Base-by-base conservation (phyloP, 2,888 invertebrate genomes). In the Thyatira batis region DNA sequence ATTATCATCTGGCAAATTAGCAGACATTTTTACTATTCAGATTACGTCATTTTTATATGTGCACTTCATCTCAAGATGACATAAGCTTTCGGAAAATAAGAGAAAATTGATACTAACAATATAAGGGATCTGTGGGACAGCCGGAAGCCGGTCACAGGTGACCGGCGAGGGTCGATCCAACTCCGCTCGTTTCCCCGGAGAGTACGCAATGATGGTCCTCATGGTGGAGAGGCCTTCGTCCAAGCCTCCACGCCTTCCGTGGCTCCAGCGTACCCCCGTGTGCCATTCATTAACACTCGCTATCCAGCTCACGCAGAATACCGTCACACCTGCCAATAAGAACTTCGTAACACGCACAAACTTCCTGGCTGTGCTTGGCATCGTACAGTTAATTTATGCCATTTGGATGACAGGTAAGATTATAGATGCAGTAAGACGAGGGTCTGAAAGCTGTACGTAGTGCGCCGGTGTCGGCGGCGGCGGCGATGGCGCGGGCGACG, bases 171-270 rank as follows among this genome's bases (percentile, higher is more conserved):
- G 91, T 13, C 85, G 78, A 59, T 92, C 92, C 84, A 92, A 80
- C 75, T 93, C 92, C 3, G 91, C 92, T 68, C 85, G 90, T 69
- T 92, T 92, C 60, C 85, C 91, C 72, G 93, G 93, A 28, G 94
- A 94, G 81, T 94, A 94, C 20, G 92, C 94, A 61, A 94, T 92
- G 64, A 94, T 93, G 58, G 94, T 94, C 71, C 89, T 89, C 85
- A 93, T 92, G 55, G 92, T 92, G 25, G 91, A 73, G 57, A 78
- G 61, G 45, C 65, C 59, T 0, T 54, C 57, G 6, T 63, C 67
- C 51, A 63, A 55, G 20, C 56, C 61, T 2, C 57, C 67, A 20
- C 65, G 76, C 17, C 39, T 39, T 4, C 75, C 67, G 53, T 63
- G 73, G 52, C 73, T 74, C 87, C 87, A 85, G 20, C 75, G 77